These are phyloP conservation scores for Erythrolamprus reginae DNA, from an alignment of 2,113 vertebrate genomes.

Conservation along the genomic window DNA sequence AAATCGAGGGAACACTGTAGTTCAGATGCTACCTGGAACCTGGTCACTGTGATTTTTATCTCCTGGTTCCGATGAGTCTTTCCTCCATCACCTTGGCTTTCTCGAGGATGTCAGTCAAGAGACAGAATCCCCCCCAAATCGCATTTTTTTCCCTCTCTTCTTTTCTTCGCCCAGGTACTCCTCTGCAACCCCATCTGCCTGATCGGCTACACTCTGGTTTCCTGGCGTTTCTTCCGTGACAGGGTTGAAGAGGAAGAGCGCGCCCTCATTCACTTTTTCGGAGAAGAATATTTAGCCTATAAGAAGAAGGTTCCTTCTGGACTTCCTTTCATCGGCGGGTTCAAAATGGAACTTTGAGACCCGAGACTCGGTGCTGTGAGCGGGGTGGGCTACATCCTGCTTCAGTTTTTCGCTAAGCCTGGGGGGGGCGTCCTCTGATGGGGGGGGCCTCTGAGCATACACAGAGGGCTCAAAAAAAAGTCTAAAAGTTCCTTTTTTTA, in stretches of 20 bases:
- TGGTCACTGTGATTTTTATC: no score
- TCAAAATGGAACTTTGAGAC: slow-evolving; percentile 78
- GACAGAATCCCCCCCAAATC: no score
- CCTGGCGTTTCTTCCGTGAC: slow-evolving; percentile 96
- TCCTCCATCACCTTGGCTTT: background rate
- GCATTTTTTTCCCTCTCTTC: no score
- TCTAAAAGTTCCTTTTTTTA: slow-evolving; percentile 21
- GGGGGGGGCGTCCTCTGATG: no score
- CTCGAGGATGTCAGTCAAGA: no score
- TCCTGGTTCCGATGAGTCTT: background rate
- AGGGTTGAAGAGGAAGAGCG: slow-evolving; percentile 94
- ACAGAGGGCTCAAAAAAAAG: background rate
- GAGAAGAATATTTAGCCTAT: slow-evolving; percentile 91
- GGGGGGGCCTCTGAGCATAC: slow-evolving; percentile 37
- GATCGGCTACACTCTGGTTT: slow-evolving; percentile 83
- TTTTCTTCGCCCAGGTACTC: slow-evolving; percentile 73
- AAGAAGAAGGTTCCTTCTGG: slow-evolving; percentile 87
- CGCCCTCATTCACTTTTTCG: slow-evolving; percentile 91
- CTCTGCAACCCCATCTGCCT: slow-evolving; percentile 92
- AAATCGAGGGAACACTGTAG: no score
- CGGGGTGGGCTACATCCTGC: background rate
- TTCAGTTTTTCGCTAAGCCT: background rate
- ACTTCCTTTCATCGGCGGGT: slow-evolving; percentile 92
- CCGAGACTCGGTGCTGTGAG: no score
- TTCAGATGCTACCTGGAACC: no score